These are phyloP conservation scores for Eutolmus rufibarbis DNA, from an alignment of 2,888 invertebrate species.

Conservation along the genomic window DNA sequence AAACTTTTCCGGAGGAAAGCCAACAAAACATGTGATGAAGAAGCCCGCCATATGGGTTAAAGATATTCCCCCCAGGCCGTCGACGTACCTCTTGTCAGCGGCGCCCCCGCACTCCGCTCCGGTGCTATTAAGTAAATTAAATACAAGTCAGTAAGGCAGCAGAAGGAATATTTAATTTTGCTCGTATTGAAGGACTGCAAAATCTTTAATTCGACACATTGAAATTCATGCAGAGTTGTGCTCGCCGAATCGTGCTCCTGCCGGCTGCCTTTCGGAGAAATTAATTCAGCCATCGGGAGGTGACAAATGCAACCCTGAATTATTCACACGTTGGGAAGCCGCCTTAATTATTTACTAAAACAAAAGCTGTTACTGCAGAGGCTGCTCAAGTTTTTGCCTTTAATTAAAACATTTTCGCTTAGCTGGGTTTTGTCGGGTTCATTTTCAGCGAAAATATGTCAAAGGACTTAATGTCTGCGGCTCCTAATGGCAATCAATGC, in stretches of 20 bases:
- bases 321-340: slow-evolving; percentile 1
- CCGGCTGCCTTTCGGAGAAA: not conserved
- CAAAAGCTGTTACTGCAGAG: not conserved
- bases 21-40: slow-evolving; percentile 38
- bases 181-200: slow-evolving; percentile 28
- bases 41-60: slow-evolving; percentile 16
- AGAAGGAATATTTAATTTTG: slow-evolving; percentile 25
- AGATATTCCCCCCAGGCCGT: slow-evolving; percentile 29
- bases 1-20: slow-evolving; percentile 29
- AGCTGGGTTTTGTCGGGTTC: not conserved
- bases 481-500: not conserved
- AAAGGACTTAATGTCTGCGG: not conserved
- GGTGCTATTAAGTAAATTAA: slow-evolving; percentile 38
- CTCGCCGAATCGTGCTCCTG: not conserved
- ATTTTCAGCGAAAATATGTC: not conserved
- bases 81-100: slow-evolving; percentile 11
- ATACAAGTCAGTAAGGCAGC: slow-evolving; percentile 35
- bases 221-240: slow-evolving; percentile 1
- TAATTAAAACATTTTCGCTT: slow-evolving; percentile 16
- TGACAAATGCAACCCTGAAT: slow-evolving; percentile 32
- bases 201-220: slow-evolving; percentile 21
- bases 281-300: slow-evolving; percentile 29
- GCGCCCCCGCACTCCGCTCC: not conserved
- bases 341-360: slow-evolving; percentile 34
- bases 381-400: slow-evolving; percentile 1